Percentiles rank a stretch among this genome's conserved stretches.
Evolutionary conservation across 2,888 invertebrate genomes (phyloP).

Genomic region (Pogonocherus hispidulus): DNA sequence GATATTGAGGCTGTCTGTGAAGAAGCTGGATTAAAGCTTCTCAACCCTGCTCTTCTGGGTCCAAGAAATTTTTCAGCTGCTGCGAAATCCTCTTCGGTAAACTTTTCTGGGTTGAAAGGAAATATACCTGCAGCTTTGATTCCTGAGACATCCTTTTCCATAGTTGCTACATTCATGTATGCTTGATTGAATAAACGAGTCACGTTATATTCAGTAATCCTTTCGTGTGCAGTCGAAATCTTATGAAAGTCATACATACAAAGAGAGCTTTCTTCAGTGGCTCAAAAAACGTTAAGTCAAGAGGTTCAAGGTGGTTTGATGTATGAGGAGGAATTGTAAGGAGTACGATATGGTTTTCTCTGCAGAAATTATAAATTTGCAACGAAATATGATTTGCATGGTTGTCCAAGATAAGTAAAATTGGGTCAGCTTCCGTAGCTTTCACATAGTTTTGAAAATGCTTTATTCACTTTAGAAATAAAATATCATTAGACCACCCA

Average conservation of each 20-base stretch:
- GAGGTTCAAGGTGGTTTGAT: constrained; percentile 29
- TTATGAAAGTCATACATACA: constrained; percentile 38
- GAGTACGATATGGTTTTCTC: constrained; percentile 31
- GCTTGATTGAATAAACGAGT: constrained; percentile 43
- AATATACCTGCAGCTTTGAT: constrained; percentile 40
- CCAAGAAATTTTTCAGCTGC: constrained; percentile 39
- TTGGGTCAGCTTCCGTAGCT: constrained; percentile 28
- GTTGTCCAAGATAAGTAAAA: constrained; percentile 36
- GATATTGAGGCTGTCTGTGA: constrained; percentile 9
- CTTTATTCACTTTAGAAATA: constrained; percentile 36
- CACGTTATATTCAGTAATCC: constrained; percentile 41
- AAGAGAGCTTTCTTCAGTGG: constrained; percentile 29
- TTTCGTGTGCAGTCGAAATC: constrained; percentile 37
- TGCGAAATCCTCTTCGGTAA: constrained; percentile 34
- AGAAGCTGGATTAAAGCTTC: constrained; percentile 23
- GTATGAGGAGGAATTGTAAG: constrained; percentile 38
- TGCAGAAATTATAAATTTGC: constrained; percentile 36
- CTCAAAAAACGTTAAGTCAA: constrained; percentile 33
- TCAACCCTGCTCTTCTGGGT: constrained; percentile 22
- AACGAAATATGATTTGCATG: constrained; percentile 35
- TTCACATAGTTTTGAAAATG: constrained; percentile 37
- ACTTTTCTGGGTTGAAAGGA: constrained; percentile 32
- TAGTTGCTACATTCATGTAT: too few species aligned
- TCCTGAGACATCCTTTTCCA: constrained; percentile 40
- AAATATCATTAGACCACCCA: constrained; percentile 29